phyloP scores from a whole-genome alignment of 1,140 invertebrate genomes.

The Drosophila equinoxialis region DNA sequence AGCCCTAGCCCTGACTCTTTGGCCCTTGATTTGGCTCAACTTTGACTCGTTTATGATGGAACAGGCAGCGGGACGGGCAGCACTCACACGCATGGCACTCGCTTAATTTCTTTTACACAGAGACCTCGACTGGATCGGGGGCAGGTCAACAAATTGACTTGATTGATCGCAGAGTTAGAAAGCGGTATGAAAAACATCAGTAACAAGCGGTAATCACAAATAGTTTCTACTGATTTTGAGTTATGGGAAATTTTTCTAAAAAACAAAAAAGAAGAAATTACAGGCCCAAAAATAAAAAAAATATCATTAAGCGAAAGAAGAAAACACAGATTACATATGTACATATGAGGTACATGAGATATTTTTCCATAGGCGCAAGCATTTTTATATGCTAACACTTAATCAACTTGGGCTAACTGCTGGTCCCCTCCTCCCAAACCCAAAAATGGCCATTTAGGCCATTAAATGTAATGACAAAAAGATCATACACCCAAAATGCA shows the following conservation, averaged over 20 bases:
- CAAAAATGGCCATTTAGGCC: slow-evolving; percentile 23
- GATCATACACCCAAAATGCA: background rate
- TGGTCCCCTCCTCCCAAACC: background rate
- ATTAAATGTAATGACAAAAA: slow-evolving; percentile 74
- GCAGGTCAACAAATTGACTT: slow-evolving; percentile 70
- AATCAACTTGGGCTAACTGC: slow-evolving; percentile 24
- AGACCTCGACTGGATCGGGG: slow-evolving; percentile 15
- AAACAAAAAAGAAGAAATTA: slow-evolving; percentile 69
- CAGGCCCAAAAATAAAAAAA: slow-evolving; percentile 31
- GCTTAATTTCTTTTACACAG: slow-evolving; percentile 51
- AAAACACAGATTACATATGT: slow-evolving; percentile 16
- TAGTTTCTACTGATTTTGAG: slow-evolving; percentile 77
- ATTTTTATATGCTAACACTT: slow-evolving; percentile 34
- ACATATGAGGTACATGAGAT: too few relatives aligned
- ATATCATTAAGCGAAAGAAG: slow-evolving; percentile 64
- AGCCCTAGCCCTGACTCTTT: too few relatives aligned
- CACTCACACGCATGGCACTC: slow-evolving; percentile 18
- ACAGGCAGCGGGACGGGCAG: background rate
- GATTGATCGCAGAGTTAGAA: slow-evolving; percentile 74
- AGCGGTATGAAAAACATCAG: slow-evolving; percentile 68
- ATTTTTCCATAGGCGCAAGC: slow-evolving; percentile 14
- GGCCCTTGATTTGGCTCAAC: slow-evolving; percentile 11
- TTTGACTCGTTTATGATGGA: background rate
- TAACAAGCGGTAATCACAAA: slow-evolving; percentile 73
- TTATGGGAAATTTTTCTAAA: slow-evolving; percentile 53